Base-by-base conservation (phyloP, 2,888 invertebrate species). In the Scaptomyza reducta region DNA sequence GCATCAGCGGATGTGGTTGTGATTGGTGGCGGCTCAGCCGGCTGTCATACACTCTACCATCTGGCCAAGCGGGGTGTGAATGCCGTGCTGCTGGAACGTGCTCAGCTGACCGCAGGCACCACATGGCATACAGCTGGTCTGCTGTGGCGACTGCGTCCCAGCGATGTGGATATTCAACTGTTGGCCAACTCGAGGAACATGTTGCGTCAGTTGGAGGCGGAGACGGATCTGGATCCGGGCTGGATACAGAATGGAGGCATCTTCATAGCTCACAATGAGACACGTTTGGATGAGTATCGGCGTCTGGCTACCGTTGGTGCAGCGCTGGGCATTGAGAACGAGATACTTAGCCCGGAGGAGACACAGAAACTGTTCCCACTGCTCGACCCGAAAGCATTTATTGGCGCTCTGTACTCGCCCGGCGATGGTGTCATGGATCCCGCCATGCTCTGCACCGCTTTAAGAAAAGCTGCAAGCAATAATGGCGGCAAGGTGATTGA, bases 181-280 rank as follows among this genome's bases (percentile, higher is more conserved):
- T 90, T 97, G 49, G 93, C 93, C 46, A 94, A 94, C 61, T 97
- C 97, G 0, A 93, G 95, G 58, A 92, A 93, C 18, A 93, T 97
- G 47, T 93, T 97, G 79, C 93, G 93, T 49, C 92, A 93, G 33
- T 91, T 97, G 55, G 96, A 97, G 90, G 91, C 94, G 51, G 97
- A 98, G 91, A 96, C 95, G 0, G 97, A 95, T 0, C 92, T 96
- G 10, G 93, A 96, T 91, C 95, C 97, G 0, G 97, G 97, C 0
- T 98, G 96, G 95, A 95, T 95, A 78, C 95, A 96, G 90, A 97
- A 97, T 92, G 98, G 98, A 3, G 97, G 97, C 41, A 93, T 98
- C 83, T 97, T 97, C 90, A 96, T 97, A 77, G 97, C 97, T 6
- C 94, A 94, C 84, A 94, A 94, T 51, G 93, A 94, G 95, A 94